Percentiles rank a stretch among this genome's conserved stretches.
These are phyloP conservation scores for Chlorospingus flavigularis DNA, from an alignment of 2,797 vertebrate genomes.

Conservation along the genomic window DNA sequence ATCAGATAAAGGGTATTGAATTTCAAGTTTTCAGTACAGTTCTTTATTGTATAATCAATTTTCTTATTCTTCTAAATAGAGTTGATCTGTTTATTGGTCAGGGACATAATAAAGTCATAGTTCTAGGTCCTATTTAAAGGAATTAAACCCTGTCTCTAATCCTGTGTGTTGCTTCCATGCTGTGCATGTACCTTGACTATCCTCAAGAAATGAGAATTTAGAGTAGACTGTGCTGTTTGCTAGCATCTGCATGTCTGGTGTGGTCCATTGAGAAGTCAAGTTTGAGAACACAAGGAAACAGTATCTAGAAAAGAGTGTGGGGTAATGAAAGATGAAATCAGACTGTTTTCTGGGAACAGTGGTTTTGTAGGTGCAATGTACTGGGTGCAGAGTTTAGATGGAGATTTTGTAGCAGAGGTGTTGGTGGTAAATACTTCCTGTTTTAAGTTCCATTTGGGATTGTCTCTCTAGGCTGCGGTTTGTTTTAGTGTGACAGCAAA, in stretches of 20 bases:
- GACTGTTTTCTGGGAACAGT: neutral
- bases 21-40: neutral
- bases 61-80: neutral
- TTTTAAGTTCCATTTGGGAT: neutral
- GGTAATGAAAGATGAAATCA: neutral
- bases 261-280: neutral
- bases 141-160: neutral
- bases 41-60: neutral
- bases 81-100: neutral
- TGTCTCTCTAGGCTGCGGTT: neutral
- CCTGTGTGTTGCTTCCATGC: accelerated
- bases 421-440: neutral
- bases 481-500: neutral
- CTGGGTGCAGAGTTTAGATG: neutral
- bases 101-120: neutral
- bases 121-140: neutral
- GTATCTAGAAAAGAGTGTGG: neutral
- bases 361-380: neutral
- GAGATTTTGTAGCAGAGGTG: neutral
- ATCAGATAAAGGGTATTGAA: neutral
- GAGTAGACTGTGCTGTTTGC: neutral
- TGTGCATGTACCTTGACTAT: neutral
- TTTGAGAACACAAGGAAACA: neutral
- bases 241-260: neutral
- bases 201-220: neutral